Evolutionary conservation across 1,140 invertebrate species (phyloP).

Genomic region (Polypedilum pembai): DNA sequence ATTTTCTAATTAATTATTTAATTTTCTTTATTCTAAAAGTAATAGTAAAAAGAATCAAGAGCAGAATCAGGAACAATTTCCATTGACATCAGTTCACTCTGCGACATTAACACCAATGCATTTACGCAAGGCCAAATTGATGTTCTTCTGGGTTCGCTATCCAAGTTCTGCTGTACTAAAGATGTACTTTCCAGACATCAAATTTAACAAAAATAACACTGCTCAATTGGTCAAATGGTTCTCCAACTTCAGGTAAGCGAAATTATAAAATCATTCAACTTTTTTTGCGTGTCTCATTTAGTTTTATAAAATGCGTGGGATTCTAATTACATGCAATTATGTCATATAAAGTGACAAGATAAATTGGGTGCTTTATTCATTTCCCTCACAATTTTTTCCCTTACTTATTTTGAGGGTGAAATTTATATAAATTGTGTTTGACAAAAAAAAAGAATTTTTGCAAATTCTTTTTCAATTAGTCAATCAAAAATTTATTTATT

Average conservation of each 20-base stretch:
- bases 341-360: not conserved
- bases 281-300: not conserved
- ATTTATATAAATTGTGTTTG: too few relatives aligned
- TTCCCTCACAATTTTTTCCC: too few relatives aligned
- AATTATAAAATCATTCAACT: not conserved
- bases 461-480: too few relatives aligned
- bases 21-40: not conserved
- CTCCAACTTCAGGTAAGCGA: constrained; percentile 96
- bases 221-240: constrained; percentile 99
- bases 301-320: not conserved
- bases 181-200: constrained; percentile 99
- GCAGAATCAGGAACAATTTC: constrained; percentile 39
- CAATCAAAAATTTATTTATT: too few relatives aligned
- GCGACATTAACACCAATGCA: constrained; percentile 98
- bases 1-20: not conserved
- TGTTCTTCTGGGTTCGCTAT: constrained; percentile 99
- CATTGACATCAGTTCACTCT: constrained; percentile 78
- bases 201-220: constrained; percentile 99
- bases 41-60: not conserved
- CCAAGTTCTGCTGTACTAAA: constrained; percentile 97
- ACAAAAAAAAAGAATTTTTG: too few relatives aligned
- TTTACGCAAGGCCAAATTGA: constrained; percentile 98
- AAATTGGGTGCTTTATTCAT: not conserved
- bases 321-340: not conserved
- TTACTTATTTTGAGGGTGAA: too few relatives aligned